Conservation (phyloP, 2,797 vertebrate genomes). For the Esox lucius region DNA sequence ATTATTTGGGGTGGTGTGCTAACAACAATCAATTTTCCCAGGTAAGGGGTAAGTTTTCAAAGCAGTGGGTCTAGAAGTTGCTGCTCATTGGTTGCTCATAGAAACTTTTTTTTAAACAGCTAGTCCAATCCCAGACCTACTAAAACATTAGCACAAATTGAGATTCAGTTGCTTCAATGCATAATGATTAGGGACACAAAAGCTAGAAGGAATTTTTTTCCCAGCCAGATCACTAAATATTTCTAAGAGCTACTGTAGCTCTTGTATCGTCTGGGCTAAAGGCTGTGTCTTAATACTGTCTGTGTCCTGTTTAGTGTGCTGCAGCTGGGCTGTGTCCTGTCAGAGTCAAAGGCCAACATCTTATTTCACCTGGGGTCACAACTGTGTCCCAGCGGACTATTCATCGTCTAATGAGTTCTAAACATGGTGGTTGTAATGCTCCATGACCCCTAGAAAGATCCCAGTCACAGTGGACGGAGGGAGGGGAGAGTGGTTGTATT, state of each 20-base stretch:
- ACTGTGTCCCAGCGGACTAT: neutral
- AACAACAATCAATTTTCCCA: no score
- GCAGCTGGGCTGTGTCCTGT: neutral
- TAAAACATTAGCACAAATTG: neutral
- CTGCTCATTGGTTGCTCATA: neutral
- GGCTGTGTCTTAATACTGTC: neutral
- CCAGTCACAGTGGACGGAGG: neutral
- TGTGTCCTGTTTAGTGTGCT: neutral
- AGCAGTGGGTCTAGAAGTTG: no score
- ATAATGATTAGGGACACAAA: neutral
- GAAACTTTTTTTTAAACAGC: neutral
- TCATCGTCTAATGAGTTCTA: neutral
- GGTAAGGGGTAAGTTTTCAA: no score
- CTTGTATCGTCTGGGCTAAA: neutral
- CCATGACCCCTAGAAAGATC: conserved; percentile 8
- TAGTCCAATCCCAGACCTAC: neutral
- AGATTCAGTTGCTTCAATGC: neutral
- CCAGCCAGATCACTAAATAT: neutral
- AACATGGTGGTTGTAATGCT: conserved; percentile 6
- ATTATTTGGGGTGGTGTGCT: no score
- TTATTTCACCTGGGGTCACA: neutral
- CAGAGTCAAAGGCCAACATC: neutral
- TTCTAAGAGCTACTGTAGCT: neutral
- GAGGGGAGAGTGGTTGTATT: neutral
- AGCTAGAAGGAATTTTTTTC: neutral